phyloP scores from a whole-genome alignment of 2,797 vertebrate species.

The Streptopelia turtur region DNA sequence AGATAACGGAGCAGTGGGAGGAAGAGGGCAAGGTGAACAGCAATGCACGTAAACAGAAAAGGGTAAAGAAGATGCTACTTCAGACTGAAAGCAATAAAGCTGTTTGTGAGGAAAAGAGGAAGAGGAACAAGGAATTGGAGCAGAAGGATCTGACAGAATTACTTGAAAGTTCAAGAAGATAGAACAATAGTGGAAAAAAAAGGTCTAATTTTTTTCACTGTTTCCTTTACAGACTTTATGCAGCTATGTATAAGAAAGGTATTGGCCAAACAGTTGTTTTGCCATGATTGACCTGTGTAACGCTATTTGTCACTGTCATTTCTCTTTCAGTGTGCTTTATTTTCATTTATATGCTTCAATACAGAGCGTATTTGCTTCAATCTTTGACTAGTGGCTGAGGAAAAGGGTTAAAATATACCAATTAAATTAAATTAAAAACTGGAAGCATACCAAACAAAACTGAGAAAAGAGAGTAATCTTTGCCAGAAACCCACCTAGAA shows the following conservation, averaged over 20 bases:
- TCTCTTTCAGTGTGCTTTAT: background rate
- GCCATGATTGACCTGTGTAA: background rate
- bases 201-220: background rate
- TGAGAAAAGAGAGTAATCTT: background rate
- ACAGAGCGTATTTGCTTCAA: background rate
- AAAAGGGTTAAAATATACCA: background rate
- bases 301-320: background rate
- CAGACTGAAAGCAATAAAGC: background rate
- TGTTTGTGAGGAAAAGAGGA: background rate
- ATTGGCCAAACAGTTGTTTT: background rate
- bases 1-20: background rate
- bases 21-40: background rate
- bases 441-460: background rate
- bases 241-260: background rate
- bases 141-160: background rate
- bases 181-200: background rate
- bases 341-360: background rate
- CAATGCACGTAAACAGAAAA: background rate
- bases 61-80: slow-evolving; percentile 1
- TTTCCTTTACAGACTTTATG: background rate
- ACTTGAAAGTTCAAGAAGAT: background rate
- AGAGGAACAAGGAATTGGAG: background rate
- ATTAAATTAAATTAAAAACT: background rate
- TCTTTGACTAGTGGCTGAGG: background rate
- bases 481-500: background rate